Evolutionary conservation across 2,113 vertebrate species (phyloP).

Genomic region (Oryctolagus cuniculus): DNA sequence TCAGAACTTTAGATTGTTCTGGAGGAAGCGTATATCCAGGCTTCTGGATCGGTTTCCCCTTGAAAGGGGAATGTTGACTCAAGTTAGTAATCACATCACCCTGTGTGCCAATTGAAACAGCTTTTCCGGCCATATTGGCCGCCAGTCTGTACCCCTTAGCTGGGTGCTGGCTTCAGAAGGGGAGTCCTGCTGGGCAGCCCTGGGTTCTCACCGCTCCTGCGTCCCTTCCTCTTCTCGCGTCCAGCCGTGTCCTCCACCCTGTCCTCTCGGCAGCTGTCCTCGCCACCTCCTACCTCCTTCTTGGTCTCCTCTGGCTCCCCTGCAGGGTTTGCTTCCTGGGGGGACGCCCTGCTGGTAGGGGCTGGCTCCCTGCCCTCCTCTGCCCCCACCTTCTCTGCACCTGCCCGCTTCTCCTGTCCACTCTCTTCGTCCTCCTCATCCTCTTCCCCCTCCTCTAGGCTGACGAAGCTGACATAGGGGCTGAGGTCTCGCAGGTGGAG

Average conservation of each 20-base stretch:
- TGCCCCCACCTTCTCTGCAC: slow-evolving; percentile 29
- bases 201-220: slow-evolving; percentile 66
- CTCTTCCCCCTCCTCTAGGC: slow-evolving; percentile 78
- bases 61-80: background rate
- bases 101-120: background rate
- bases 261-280: slow-evolving; percentile 40
- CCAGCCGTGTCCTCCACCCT: background rate
- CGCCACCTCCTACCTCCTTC: slow-evolving; percentile 40
- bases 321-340: slow-evolving; percentile 58
- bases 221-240: slow-evolving; percentile 64
- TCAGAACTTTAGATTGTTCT: slow-evolving; percentile 30
- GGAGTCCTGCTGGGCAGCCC: background rate
- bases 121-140: background rate
- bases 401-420: background rate
- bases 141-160: background rate
- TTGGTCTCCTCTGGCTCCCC: slow-evolving; percentile 49
- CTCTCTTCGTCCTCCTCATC: slow-evolving; percentile 63
- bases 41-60: background rate
- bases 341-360: slow-evolving; percentile 31
- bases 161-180: background rate
- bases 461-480: slow-evolving; percentile 82
- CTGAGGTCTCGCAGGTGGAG: slow-evolving; percentile 81
- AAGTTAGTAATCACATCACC: background rate
- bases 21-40: background rate
- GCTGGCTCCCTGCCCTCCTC: slow-evolving; percentile 44